Evolutionary conservation across 2,888 invertebrate species (phyloP), one percentile per base, ranked within the genome.

Genomic region (Pseudococcus longispinus): DNA sequence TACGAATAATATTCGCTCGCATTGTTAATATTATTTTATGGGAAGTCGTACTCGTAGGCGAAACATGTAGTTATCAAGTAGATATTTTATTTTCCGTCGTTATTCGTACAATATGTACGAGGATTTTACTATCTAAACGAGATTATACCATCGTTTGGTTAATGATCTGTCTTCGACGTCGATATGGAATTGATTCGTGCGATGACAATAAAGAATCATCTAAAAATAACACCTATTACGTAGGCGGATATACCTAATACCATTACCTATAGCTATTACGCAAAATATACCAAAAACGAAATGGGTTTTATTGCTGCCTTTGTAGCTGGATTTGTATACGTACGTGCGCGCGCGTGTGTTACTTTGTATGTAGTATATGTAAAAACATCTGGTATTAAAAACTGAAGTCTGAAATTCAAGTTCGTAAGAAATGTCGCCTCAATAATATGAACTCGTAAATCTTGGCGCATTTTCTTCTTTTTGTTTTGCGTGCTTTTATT

Each of bases 391-490:
- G 65, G 65, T 65, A 65, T 65, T 65, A 65, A 65, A 65, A 65
- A 65, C 65, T 65, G 26, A 65, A 65, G 65, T 65, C 65, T 65
- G 65, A 65, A 65, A 65, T 65, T 65, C 26, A 65, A 65, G 65
- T 65, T 65, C 23, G 65, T 4, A 65, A 13, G 65, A 65, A 65
- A 65, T 65, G 65, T 65, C 65, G 23, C 65, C 65, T 65, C 65
- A 65, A 65, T 65, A 65, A 65, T 65, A 65, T 65, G 65, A 65
- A 65, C 65, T 65, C 65, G 65, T 65, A 65, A 65, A 65, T 65
- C 65, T 65, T 65, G 65, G 26, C 65, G 65, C 13, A 65, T 65
- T 65, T 65, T 65, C 26, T 65, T 65, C 26, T 65, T 65, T 65
- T 65, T 65, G 26, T 26, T 65, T 65, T 26, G 65, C 65, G n/a